These are phyloP conservation scores for Bungarus multicinctus DNA, from an alignment of 2,113 vertebrate genomes.

Conservation along the genomic window DNA sequence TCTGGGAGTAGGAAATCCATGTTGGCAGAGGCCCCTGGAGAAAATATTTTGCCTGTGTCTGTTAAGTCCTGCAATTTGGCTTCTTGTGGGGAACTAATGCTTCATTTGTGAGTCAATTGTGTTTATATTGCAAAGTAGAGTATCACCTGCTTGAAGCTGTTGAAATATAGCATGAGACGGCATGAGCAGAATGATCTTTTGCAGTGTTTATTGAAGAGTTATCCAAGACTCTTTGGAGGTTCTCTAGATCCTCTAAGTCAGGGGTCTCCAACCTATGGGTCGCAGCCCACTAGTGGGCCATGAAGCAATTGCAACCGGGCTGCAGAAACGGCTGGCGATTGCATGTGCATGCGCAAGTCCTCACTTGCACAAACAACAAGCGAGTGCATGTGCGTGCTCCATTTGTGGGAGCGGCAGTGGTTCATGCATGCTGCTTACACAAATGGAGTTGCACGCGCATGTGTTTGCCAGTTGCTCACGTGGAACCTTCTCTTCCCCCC, in stretches of 20 bases:
- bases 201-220: background rate
- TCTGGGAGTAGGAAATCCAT: background rate
- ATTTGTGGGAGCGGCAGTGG: background rate
- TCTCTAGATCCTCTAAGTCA: background rate
- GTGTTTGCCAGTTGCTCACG: background rate
- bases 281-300: background rate
- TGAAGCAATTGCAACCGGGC: background rate
- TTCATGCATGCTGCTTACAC: background rate
- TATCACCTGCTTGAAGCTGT: conserved; percentile 46
- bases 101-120: conserved; percentile 53
- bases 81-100: conserved; percentile 46
- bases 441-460: background rate
- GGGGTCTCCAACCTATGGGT: background rate
- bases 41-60: background rate
- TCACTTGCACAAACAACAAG: background rate
- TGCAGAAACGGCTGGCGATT: background rate
- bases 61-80: background rate
- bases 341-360: background rate
- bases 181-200: conserved; percentile 37
- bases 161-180: conserved; percentile 57
- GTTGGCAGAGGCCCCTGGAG: background rate
- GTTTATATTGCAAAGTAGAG: conserved; percentile 57
- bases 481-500: background rate
- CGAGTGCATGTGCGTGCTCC: background rate
- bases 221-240: background rate